Percentiles rank a stretch among this genome's conserved stretches.
These are phyloP conservation scores for Drosophila lacertosa DNA, from an alignment of 1,140 invertebrate genomes.

Conservation along the genomic window DNA sequence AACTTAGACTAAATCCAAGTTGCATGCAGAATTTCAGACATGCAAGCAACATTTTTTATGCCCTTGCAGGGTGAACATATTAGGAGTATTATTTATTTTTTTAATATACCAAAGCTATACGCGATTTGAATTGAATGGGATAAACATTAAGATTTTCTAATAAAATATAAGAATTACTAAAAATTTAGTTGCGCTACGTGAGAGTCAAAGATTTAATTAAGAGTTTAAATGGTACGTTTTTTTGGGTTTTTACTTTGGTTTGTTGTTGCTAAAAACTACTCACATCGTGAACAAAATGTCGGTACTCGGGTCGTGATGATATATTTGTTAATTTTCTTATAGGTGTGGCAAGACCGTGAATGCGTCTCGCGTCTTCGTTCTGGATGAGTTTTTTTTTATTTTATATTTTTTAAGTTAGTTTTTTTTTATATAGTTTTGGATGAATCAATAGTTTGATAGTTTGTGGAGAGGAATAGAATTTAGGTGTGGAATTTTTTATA, in stretches of 20 bases:
- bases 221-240: constrained; percentile 7
- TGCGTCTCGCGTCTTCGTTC: constrained; percentile 84
- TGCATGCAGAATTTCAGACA: constrained; percentile 17
- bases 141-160: constrained; percentile 45
- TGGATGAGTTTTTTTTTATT: constrained; percentile 67
- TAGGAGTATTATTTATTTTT: neutral
- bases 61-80: constrained; percentile 9
- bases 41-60: neutral
- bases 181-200: constrained; percentile 51
- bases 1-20: constrained; percentile 39
- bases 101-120: constrained; percentile 1
- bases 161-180: constrained; percentile 4
- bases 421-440: constrained; percentile 55
- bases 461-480: constrained; percentile 78
- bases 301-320: constrained; percentile 84
- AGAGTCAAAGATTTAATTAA: constrained; percentile 29
- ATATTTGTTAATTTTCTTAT: constrained; percentile 84
- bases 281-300: constrained; percentile 84
- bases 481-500: constrained; percentile 66
- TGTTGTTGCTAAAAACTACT: constrained; percentile 79
- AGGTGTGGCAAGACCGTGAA: constrained; percentile 84
- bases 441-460: constrained; percentile 57
- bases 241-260: constrained; percentile 35
- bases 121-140: neutral
- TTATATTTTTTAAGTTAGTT: constrained; percentile 47